Evolutionary conservation across 2,888 invertebrate species (phyloP), one percentile per base, ranked within the genome.

Genomic region (Sacculina carcini): DNA sequence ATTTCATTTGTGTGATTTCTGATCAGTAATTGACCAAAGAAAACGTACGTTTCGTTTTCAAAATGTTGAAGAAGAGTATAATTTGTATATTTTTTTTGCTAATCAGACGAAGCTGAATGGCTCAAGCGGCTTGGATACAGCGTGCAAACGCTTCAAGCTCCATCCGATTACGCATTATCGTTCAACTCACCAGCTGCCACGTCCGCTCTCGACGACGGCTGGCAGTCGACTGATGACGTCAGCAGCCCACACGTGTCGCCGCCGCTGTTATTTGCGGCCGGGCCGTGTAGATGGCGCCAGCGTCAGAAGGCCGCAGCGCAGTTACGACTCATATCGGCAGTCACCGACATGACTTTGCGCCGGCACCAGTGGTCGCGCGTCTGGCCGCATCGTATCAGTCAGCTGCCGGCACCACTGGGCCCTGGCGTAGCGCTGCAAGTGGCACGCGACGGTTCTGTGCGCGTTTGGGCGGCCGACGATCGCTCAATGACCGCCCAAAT

Each of bases 401-500:
- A 50, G 19, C 52, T 53, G 28, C 53, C 56, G 6, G 56, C 55
- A 12, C 56, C 56, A 7, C 83, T 89, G 60, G 87, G 87, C 31
- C 61, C 84, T 31, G 69, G 69, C 10, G 85, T 87, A 56, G 71
- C 87, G 3, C 78, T 89, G 1, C 84, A 87, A 60, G 87, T 87
- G 32, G 61, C 83, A 28, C 67, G 69, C n/a, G 85, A 87, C 56
- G 72, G 87, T 3, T 78, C 87, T 1, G 84, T 9, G 76, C 79
- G 60, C 82, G 85, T 31, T 77, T 84, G 23, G 78, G 80, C 85
- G 59, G 84, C 85, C 1, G 80, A 83, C 1, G 85, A 87, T 1
- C 86, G 87, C 63, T 78, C 84, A 29, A 87, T 89, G 58, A 84
- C 86, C 65, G 73, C 81, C 31, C 87, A 89, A 65, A 87, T 89